Evolutionary conservation across 2,113 vertebrate species (phyloP).

Genomic region (Bolborhynchus lineola): DNA sequence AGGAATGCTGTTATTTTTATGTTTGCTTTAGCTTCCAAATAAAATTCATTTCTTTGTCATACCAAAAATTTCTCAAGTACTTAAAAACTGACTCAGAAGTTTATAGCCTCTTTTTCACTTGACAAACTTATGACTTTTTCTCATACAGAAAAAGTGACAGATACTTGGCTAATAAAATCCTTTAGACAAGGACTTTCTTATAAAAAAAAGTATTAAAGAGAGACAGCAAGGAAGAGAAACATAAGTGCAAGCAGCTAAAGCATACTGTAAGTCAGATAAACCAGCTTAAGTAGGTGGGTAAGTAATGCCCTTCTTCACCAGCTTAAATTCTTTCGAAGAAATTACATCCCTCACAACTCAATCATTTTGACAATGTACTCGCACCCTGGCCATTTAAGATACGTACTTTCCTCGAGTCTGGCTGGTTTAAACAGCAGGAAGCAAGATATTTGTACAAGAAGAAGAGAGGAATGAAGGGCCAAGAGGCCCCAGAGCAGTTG

Average conservation of each 20-base stretch:
- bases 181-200: background rate
- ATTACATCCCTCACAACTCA: background rate
- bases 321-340: constrained; percentile 6
- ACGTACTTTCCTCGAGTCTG: background rate
- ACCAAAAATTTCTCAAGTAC: background rate
- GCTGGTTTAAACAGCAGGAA: constrained; percentile 26
- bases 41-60: background rate
- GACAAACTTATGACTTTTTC: background rate
- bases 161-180: background rate
- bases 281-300: background rate
- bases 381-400: constrained; percentile 5
- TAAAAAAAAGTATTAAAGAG: background rate
- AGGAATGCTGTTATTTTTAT: background rate
- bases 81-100: background rate
- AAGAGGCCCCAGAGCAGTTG: constrained; percentile 17
- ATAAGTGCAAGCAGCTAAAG: background rate
- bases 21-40: background rate
- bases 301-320: background rate
- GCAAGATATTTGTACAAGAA: constrained; percentile 47
- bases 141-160: background rate
- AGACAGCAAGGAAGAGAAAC: background rate
- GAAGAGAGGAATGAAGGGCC: constrained; percentile 34
- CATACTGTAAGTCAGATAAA: background rate
- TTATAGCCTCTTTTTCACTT: background rate
- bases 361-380: constrained; percentile 24